phyloP scores from a whole-genome alignment of 2,888 invertebrate genomes.

The Orchestes rusci region DNA sequence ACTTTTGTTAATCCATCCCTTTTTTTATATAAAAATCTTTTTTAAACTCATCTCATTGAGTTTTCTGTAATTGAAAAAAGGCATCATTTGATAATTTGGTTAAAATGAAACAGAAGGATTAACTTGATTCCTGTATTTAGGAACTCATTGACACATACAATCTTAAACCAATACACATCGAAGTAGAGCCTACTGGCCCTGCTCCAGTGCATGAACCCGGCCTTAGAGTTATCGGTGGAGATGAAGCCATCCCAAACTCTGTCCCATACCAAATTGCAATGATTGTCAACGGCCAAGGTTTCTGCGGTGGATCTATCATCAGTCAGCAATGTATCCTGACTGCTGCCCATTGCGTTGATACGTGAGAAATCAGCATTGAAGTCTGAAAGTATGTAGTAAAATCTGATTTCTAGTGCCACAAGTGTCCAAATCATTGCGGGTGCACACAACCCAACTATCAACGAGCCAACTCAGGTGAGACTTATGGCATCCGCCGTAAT shows the following conservation, averaged over 20 bases:
- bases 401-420: constrained; percentile 12
- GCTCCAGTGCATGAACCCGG: background rate
- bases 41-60: too few relatives aligned
- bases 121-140: too few relatives aligned
- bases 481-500: constrained; percentile 4
- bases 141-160: too few relatives aligned
- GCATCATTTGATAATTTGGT: too few relatives aligned
- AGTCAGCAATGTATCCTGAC: constrained; percentile 23
- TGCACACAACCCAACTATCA: constrained; percentile 15
- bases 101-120: too few relatives aligned
- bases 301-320: constrained; percentile 26
- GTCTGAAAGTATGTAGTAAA: too few relatives aligned
- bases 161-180: constrained; percentile 9
- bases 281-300: constrained; percentile 14
- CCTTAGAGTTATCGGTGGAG: constrained; percentile 16
- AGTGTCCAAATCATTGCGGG: constrained; percentile 15
- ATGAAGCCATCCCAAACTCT: constrained; percentile 8
- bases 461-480: constrained; percentile 15
- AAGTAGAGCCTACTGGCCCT: constrained; percentile 12
- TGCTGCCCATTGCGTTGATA: constrained; percentile 26
- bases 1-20: too few relatives aligned
- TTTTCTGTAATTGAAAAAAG: too few relatives aligned
- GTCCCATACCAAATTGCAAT: constrained; percentile 21
- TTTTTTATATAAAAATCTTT: too few relatives aligned
- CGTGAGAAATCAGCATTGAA: constrained; percentile 12